These are phyloP conservation scores for Drosophila repletoides DNA, from an alignment of 1,140 invertebrate species.

Conservation along the genomic window DNA sequence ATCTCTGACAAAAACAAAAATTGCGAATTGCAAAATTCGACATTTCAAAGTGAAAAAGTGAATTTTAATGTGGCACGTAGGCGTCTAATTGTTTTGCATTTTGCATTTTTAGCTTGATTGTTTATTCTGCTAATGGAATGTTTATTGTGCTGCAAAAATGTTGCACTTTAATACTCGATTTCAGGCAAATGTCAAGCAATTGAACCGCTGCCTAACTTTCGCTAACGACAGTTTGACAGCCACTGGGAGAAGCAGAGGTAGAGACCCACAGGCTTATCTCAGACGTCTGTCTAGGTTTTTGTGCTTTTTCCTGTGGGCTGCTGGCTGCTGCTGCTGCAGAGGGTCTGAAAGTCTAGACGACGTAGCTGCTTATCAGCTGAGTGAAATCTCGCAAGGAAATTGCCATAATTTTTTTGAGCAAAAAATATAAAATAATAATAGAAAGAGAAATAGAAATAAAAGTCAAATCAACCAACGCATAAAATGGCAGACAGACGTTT, in stretches of 20 bases:
- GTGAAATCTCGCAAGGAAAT: constrained; percentile 68
- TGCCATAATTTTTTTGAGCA: constrained; percentile 54
- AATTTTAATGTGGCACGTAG: constrained; percentile 53
- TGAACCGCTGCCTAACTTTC: constrained; percentile 28
- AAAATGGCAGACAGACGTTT: constrained; percentile 10
- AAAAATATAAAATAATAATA: constrained; percentile 14
- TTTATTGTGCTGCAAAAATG: constrained; percentile 31
- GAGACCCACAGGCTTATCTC: constrained; percentile 49
- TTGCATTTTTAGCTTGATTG: constrained; percentile 51
- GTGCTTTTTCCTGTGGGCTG: constrained; percentile 57
- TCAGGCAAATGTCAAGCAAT: constrained; percentile 26
- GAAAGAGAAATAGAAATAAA: constrained; percentile 10
- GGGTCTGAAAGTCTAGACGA: constrained; percentile 58
- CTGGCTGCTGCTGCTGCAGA: constrained; percentile 21
- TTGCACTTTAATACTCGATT: not conserved
- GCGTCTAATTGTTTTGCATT: constrained; percentile 71
- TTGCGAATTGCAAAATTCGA: constrained; percentile 14
- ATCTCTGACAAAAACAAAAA: constrained; percentile 25
- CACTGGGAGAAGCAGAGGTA: not conserved
- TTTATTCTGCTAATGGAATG: constrained; percentile 36
- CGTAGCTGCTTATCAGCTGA: constrained; percentile 51
- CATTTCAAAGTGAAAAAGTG: constrained; percentile 47
- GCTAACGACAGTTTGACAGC: constrained; percentile 38
- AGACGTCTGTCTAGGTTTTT: constrained; percentile 43
- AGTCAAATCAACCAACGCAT: constrained; percentile 32